Conservation (phyloP, 2,888 invertebrate genomes). For the Epirrhoe alternata region DNA sequence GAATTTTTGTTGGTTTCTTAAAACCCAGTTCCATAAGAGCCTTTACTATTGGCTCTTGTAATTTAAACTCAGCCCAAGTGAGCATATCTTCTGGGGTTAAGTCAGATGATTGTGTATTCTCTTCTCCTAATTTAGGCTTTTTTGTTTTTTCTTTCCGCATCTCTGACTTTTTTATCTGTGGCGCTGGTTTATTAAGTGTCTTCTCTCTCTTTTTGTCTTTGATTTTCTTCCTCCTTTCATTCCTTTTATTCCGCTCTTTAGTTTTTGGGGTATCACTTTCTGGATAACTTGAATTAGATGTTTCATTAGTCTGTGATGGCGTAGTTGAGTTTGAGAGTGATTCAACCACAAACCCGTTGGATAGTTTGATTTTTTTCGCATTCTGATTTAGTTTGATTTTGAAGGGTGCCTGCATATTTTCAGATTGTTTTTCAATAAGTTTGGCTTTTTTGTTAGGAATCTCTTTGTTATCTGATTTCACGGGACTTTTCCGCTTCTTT, state of each 20-base stretch:
- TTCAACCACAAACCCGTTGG: slow-evolving; percentile 75
- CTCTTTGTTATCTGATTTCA: slow-evolving; percentile 41
- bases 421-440: slow-evolving; percentile 42
- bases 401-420: neutral
- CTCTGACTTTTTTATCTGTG: slow-evolving; percentile 26
- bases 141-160: slow-evolving; percentile 18
- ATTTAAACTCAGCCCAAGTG: slow-evolving; percentile 88
- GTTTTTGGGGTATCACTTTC: slow-evolving; percentile 40
- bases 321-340: slow-evolving; percentile 50
- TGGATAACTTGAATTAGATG: slow-evolving; percentile 34
- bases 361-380: slow-evolving; percentile 40
- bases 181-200: slow-evolving; percentile 14
- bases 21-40: slow-evolving; percentile 92
- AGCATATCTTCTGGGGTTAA: slow-evolving; percentile 79
- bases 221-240: slow-evolving; percentile 27
- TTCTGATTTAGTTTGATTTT: slow-evolving; percentile 12
- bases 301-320: slow-evolving; percentile 63
- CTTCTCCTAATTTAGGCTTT: slow-evolving; percentile 68
- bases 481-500: slow-evolving; percentile 52
- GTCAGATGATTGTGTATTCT: slow-evolving; percentile 50
- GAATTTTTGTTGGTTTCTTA: slow-evolving; percentile 94
- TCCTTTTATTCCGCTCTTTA: slow-evolving; percentile 25
- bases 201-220: slow-evolving; percentile 30
- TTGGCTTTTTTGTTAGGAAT: slow-evolving; percentile 57
- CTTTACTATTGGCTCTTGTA: slow-evolving; percentile 88